Evolutionary conservation across 30 jellyfish, hydroid and myxozoan genomes (phyloP).

Genomic region (Aurelia sp.): DNA sequence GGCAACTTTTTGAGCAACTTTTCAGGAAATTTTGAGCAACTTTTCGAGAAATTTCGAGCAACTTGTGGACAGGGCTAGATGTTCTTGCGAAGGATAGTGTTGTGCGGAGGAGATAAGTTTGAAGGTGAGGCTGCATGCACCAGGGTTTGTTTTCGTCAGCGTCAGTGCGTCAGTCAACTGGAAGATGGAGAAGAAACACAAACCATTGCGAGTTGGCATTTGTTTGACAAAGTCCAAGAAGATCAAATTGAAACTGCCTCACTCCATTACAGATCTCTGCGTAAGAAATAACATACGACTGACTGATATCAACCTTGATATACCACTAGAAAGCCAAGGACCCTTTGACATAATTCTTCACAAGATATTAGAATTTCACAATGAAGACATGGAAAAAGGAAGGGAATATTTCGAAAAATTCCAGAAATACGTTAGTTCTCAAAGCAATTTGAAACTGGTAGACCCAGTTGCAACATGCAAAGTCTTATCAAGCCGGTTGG

Average conservation of each 20-base stretch:
- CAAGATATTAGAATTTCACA: conserved; percentile 83
- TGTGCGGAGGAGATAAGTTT: too few species aligned
- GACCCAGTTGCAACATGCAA: conserved; percentile 80
- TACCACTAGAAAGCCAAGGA: conserved; percentile 83
- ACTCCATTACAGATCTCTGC: conserved; percentile 57
- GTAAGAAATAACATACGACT: conserved; percentile 59
- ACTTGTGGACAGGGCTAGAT: too few species aligned
- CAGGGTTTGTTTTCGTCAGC: too few species aligned
- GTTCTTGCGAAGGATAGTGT: too few species aligned
- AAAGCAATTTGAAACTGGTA: conserved; percentile 23
- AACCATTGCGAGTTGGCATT: conserved; percentile 70
- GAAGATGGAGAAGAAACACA: too few species aligned
- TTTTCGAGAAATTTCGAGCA: too few species aligned
- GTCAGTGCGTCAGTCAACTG: too few species aligned
- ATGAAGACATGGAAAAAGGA: conserved; percentile 75
- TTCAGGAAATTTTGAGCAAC: too few species aligned
- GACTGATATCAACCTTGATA: conserved; percentile 78
- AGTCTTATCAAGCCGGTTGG: conserved; percentile 63
- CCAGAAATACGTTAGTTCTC: conserved; percentile 27
- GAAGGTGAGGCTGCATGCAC: too few species aligned
- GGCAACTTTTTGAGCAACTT: too few species aligned
- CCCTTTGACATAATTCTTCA: conserved; percentile 93
- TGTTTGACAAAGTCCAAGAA: conserved; percentile 76
- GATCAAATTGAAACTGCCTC: conserved; percentile 75
- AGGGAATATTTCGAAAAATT: conserved; percentile 57